Evolutionary conservation across 2,888 invertebrate genomes (phyloP).

Genomic region (Megaustenia siamemsis): DNA sequence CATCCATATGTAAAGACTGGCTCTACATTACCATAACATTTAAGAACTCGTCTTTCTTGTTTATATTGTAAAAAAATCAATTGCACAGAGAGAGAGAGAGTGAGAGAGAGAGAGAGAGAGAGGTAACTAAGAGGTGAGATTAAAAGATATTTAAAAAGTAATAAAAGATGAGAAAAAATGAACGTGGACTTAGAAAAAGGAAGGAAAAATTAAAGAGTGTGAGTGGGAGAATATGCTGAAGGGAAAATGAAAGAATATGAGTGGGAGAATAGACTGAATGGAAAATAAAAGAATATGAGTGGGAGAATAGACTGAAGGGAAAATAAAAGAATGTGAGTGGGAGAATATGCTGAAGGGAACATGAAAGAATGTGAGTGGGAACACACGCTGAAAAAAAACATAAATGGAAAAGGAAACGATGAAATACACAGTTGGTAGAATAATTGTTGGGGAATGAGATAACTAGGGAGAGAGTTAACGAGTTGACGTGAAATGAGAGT

Average conservation of each 20-base stretch:
- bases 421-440: no score
- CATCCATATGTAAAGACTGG: no score
- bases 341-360: not conserved
- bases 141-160: not conserved
- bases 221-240: not conserved
- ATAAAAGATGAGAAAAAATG: not conserved
- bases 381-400: not conserved
- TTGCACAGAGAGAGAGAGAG: conserved; percentile 27
- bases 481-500: no score
- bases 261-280: conserved; percentile 14
- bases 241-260: no score
- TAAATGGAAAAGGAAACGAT: no score
- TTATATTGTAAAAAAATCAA: no score
- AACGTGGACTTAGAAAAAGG: no score
- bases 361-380: conserved; percentile 27
- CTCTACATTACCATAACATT: no score
- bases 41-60: no score
- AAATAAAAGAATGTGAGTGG: not conserved
- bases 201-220: not conserved
- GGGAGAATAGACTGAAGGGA: not conserved
- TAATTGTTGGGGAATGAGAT: no score
- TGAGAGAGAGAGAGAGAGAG: conserved; percentile 38
- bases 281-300: conserved; percentile 38
- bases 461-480: no score
- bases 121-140: no score